Evolutionary conservation across 2,113 vertebrate species (phyloP), one percentile per base, ranked within the genome.

Genomic region (Neodon shergylaensis): DNA sequence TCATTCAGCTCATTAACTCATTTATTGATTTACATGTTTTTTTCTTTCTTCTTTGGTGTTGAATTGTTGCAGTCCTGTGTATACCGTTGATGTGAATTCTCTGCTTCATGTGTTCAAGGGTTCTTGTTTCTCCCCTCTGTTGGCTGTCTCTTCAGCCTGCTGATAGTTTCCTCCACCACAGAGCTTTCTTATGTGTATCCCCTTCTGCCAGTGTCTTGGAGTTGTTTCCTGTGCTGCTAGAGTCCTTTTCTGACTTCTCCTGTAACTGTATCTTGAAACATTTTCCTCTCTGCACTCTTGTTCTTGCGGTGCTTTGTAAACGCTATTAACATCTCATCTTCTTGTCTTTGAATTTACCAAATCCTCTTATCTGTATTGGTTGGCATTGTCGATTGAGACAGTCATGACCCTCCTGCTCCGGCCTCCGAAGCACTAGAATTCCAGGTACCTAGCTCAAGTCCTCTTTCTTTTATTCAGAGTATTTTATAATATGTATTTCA

Each of bases 401-500:
- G 24, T 63, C 24, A 12, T 42, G 24, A 33, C 24, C 14, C 39
- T 84, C 24, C 26, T 84, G 61, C 39, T 31, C 61, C 39, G 28
- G 5, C 0, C 82, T 84, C 58, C 58, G 7, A 10, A 42, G n/a
- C 42, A 7, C 54, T 84, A 10, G 22, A 36, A 61, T 26, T 65
- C 5, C 6, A 2, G 14, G 58, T 63, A 42, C 24, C n/a, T 21
- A 83, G 12, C 21, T 85, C 58, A 92, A 81, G 76, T 92, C n/a
- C 36, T 91, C 84, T 33, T 33, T 73, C 58, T 94, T 90, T 94
- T 65, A 61, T 78, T 78, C 47, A 84, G 76, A 96, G 3, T 39
- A 52, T 83, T 92, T 96, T 96, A 14, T 90, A 85, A 91, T 42
- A 21, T 95, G n/a, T 88, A 78, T 89, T 96, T 73, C 11, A 72